Evolutionary conservation across 2,888 invertebrate species (phyloP), one percentile per base, ranked within the genome.

Genomic region (Oxyscelio sp.): DNA sequence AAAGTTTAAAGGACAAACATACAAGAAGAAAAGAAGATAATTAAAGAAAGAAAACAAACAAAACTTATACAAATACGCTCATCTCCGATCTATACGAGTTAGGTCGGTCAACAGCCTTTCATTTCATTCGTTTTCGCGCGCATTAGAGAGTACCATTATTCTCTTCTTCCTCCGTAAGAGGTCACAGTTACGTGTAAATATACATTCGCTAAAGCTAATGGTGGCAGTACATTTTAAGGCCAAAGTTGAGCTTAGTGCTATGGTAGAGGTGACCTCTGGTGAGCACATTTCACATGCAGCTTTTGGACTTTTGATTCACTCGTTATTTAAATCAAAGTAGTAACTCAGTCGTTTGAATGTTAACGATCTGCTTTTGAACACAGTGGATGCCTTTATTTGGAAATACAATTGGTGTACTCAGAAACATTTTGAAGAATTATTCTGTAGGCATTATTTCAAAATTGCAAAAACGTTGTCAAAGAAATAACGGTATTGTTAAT

Each of bases 251-350:
- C 77, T 75, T 71, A 58, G 43, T 63, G 70, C 82, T 82, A 71
- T 83, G 83, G 58, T 77, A 77, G 83, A 66, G 83, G 83, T 83
- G 83, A 83, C 71, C 77, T 83, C 83, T 83, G 83, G 71, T 83
- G 83, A 83, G 81, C 81, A 81, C 22, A 73, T 66, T 50, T 65
- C 34, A 65, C 27, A 63, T 40, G 40, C 73, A 56, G 24, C 66
- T 50, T 58, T 48, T 66, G 38, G 27, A 61, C 43, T 13, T 52
- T 59, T 50, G 22, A 48, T 65, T 65, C 45, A 34, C 54, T 21
- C 50, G 21, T 54, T 48, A 56, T 56, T 61, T 27, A 31, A 52
- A 56, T 71, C 48, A 19, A 24, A 56, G 27, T 19, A n/a, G 38
- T 27, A 52, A 56, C 61, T 68, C 2, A 58, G 4, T 54, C 11